phyloP scores from a whole-genome alignment of 2,888 invertebrate species.

The Reticulitermes lucifugus region DNA sequence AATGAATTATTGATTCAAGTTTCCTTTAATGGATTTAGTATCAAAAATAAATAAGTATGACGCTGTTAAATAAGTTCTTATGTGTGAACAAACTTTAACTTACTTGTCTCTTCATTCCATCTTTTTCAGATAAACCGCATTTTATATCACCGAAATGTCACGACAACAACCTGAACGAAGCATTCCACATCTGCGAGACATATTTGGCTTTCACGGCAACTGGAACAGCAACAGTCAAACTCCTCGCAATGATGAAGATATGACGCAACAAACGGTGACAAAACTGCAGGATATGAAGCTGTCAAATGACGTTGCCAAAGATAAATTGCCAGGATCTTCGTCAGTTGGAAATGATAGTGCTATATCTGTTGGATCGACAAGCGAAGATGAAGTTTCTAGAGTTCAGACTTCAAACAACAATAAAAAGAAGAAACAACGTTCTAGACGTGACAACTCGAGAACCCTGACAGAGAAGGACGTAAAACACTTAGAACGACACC shows the following conservation, averaged over 20 bases:
- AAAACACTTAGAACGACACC: slow-evolving; percentile 81
- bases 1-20: too few species aligned
- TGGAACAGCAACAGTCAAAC: slow-evolving; percentile 33
- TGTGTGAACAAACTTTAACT: too few species aligned
- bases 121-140: slow-evolving; percentile 5
- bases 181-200: slow-evolving; percentile 82
- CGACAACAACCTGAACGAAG: slow-evolving; percentile 68
- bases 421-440: slow-evolving; percentile 70
- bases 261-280: slow-evolving; percentile 24
- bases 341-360: slow-evolving; percentile 59
- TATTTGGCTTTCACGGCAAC: slow-evolving; percentile 68
- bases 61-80: too few species aligned
- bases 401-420: slow-evolving; percentile 58
- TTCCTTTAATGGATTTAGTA: too few species aligned
- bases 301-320: slow-evolving; percentile 33
- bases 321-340: slow-evolving; percentile 27
- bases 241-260: slow-evolving; percentile 19
- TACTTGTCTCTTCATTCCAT: neutral
- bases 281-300: slow-evolving; percentile 44
- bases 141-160: neutral
- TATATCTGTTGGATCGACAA: slow-evolving; percentile 62
- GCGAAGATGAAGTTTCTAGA: slow-evolving; percentile 58
- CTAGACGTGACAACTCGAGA: slow-evolving; percentile 78
- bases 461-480: slow-evolving; percentile 70
- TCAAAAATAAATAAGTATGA: too few species aligned